Conservation (phyloP, 1,140 invertebrate genomes). For the Cyphomyrmex costatus region DNA sequence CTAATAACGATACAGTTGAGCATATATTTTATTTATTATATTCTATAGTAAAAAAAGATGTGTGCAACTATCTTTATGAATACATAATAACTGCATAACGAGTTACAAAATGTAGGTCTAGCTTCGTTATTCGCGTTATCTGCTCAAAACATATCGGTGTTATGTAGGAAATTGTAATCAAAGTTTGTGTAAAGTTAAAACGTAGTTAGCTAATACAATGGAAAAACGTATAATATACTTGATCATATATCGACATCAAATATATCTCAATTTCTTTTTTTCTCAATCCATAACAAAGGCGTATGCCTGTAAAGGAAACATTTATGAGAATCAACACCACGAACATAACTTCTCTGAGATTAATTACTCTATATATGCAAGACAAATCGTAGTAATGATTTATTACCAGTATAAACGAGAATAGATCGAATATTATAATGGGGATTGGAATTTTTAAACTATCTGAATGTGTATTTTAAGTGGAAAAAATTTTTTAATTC, state of each 20-base stretch:
- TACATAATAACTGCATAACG: too few species aligned
- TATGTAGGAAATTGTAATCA: conserved; percentile 69
- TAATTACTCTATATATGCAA: neutral
- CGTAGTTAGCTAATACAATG: conserved; percentile 28
- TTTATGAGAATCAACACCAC: conserved; percentile 36
- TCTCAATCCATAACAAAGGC: conserved; percentile 30
- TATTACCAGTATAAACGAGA: neutral
- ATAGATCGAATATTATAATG: too few species aligned
- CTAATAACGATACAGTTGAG: too few species aligned
- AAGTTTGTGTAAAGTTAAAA: conserved; percentile 68
- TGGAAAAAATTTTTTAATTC: too few species aligned
- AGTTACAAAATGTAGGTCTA: too few species aligned
- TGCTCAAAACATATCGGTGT: conserved; percentile 69
- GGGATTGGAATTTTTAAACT: too few species aligned
- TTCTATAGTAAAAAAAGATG: too few species aligned
- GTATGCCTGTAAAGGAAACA: conserved; percentile 13
- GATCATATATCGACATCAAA: neutral
- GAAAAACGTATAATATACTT: conserved; percentile 29
- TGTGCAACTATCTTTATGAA: too few species aligned
- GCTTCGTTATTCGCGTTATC: conserved; percentile 52
- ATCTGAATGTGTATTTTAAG: too few species aligned
- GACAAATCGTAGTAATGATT: conserved; percentile 8
- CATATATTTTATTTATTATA: too few species aligned
- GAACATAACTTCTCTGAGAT: neutral
- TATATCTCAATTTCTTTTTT: neutral